phyloP scores from a whole-genome alignment of 2,113 vertebrate species.

The Eidolon helvum region DNA sequence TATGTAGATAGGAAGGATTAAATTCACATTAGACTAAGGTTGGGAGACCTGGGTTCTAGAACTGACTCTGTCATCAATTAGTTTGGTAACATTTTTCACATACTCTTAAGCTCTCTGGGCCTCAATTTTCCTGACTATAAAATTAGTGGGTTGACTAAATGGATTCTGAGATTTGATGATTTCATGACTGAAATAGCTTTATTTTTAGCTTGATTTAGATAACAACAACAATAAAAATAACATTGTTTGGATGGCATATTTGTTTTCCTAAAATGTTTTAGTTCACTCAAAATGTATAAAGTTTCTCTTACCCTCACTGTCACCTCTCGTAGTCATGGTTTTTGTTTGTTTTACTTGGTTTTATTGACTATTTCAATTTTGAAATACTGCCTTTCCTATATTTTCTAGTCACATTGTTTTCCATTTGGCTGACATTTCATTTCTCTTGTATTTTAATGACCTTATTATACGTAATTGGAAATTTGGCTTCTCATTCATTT shows the following conservation, averaged over 20 bases:
- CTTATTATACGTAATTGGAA: neutral
- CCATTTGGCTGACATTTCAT: neutral
- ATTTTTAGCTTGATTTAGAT: neutral
- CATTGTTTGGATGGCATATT: neutral
- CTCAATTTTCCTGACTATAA: constrained; percentile 8
- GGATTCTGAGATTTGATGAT: neutral
- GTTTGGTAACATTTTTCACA: neutral
- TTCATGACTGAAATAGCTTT: neutral
- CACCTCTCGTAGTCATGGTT: neutral
- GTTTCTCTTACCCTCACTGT: neutral
- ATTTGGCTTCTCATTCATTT: neutral
- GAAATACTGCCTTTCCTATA: neutral
- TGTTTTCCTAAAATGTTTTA: neutral
- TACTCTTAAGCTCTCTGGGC: neutral
- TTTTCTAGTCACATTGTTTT: neutral
- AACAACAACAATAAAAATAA: neutral
- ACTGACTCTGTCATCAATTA: neutral
- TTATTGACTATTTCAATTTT: neutral
- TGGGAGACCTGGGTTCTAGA: neutral
- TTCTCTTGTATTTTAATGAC: neutral
- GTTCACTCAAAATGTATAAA: neutral
- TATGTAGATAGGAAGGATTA: neutral
- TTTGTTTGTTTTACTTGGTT: neutral
- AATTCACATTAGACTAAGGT: neutral
- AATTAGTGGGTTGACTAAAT: neutral